phyloP scores from a whole-genome alignment of 2,113 vertebrate genomes.

The Spizaetus ornatus region DNA sequence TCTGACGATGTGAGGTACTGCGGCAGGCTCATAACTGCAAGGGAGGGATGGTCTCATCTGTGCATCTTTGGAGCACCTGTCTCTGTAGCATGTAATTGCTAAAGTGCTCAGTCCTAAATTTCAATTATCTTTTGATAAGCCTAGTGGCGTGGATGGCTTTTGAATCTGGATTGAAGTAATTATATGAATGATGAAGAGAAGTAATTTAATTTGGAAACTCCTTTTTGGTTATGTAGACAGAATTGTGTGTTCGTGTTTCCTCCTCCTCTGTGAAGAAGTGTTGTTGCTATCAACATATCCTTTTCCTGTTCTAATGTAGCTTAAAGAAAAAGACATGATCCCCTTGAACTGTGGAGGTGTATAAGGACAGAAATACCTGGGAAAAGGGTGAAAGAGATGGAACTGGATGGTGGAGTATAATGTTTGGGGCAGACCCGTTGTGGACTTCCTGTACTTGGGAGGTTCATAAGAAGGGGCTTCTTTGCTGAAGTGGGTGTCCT shows the following conservation, averaged over 20 bases:
- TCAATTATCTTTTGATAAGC: not conserved
- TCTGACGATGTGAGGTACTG: not conserved
- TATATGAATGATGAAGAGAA: not conserved
- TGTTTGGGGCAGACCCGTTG: not conserved
- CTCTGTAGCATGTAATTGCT: not conserved
- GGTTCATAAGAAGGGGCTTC: not conserved
- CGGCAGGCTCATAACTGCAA: not conserved
- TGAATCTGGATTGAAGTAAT: not conserved
- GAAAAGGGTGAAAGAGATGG: not conserved
- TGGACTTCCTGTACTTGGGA: not conserved
- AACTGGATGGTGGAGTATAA: not conserved
- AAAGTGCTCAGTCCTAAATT: not conserved
- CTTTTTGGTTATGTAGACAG: not conserved
- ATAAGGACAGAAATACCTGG: not conserved
- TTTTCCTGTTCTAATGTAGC: not conserved
- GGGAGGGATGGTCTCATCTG: not conserved
- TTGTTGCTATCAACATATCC: not conserved
- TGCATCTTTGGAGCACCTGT: not conserved
- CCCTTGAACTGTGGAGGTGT: not conserved
- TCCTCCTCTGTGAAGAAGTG: not conserved
- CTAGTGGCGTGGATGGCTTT: not conserved
- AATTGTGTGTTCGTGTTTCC: not conserved
- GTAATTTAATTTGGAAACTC: not conserved
- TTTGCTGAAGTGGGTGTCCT: not conserved
- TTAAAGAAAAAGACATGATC: not conserved